Evolutionary conservation across 2,888 invertebrate genomes (phyloP).

Genomic region (Lycaena phlaeas): DNA sequence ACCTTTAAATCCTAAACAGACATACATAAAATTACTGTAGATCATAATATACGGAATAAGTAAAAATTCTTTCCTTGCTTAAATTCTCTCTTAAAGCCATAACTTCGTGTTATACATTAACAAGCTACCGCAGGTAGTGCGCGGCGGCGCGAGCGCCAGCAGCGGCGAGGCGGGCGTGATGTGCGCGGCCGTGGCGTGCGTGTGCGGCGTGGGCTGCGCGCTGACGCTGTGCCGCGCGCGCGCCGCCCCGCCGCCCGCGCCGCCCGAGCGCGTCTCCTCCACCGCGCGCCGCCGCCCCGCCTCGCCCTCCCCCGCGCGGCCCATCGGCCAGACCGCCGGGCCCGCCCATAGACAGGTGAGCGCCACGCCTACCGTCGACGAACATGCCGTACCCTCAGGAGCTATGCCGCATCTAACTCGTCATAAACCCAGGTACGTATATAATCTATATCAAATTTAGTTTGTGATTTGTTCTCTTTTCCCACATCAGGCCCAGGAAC

Average conservation of each 20-base stretch:
- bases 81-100: too few species aligned
- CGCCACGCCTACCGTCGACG: too few species aligned
- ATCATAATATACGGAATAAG: too few species aligned
- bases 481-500: not conserved
- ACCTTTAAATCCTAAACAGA: too few species aligned
- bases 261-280: slow-evolving; percentile 51
- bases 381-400: not conserved
- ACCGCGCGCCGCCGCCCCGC: slow-evolving; percentile 34
- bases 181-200: slow-evolving; percentile 75
- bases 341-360: slow-evolving; percentile 9
- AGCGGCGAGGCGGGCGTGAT: slow-evolving; percentile 76
- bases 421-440: too few species aligned
- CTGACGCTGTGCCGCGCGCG: slow-evolving; percentile 71
- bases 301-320: slow-evolving; percentile 29
- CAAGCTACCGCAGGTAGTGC: slow-evolving; percentile 28
- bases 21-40: too few species aligned
- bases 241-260: slow-evolving; percentile 43
- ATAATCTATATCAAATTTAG: too few species aligned
- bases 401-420: too few species aligned
- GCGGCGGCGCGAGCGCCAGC: slow-evolving; percentile 49
- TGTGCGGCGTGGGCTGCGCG: slow-evolving; percentile 76
- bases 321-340: slow-evolving; percentile 10
- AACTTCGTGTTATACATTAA: too few species aligned
- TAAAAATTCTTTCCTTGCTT: too few species aligned
- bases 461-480: too few species aligned